phyloP scores from a whole-genome alignment of 2,888 invertebrate species.

The Rhingia rostrata region DNA sequence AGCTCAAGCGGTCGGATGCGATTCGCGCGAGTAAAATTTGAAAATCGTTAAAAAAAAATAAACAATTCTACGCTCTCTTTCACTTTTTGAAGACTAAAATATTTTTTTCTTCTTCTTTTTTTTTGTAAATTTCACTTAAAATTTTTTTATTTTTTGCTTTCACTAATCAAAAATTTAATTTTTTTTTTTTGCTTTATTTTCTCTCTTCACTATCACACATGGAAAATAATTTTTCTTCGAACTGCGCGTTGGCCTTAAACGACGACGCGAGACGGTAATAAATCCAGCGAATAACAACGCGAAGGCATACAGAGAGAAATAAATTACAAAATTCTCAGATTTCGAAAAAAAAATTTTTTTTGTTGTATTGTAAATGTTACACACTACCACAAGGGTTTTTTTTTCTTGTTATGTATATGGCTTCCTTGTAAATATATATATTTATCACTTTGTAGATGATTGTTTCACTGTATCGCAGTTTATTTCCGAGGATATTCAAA shows the following conservation, averaged over 20 bases:
- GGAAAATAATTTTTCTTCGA: conserved; percentile 25
- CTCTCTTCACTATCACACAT: conserved; percentile 43
- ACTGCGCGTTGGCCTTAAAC: conserved; percentile 66
- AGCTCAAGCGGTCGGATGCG: conserved; percentile 2
- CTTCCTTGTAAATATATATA: conserved; percentile 26
- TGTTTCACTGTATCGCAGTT: not conserved
- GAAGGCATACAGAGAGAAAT: conserved; percentile 49
- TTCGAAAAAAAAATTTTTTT: not conserved
- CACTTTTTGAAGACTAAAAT: conserved; percentile 15
- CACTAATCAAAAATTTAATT: conserved; percentile 41
- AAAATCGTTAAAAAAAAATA: not conserved
- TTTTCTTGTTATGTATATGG: conserved; percentile 34
- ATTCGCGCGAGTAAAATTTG: not conserved
- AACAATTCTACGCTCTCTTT: not conserved
- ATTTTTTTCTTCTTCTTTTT: conserved; percentile 19
- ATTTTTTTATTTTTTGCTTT: conserved; percentile 19
- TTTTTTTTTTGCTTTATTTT: conserved; percentile 28
- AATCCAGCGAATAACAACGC: conserved; percentile 71
- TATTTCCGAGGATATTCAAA: not conserved
- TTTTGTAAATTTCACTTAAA: conserved; percentile 2
- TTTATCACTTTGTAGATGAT: not conserved
- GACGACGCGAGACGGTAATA: conserved; percentile 61
- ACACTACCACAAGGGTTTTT: not conserved
- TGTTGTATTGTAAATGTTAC: too few species aligned
- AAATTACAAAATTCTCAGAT: conserved; percentile 16